These are phyloP conservation scores for Leptothorax acervorum DNA, from an alignment of 2,888 invertebrate species.

Conservation along the genomic window DNA sequence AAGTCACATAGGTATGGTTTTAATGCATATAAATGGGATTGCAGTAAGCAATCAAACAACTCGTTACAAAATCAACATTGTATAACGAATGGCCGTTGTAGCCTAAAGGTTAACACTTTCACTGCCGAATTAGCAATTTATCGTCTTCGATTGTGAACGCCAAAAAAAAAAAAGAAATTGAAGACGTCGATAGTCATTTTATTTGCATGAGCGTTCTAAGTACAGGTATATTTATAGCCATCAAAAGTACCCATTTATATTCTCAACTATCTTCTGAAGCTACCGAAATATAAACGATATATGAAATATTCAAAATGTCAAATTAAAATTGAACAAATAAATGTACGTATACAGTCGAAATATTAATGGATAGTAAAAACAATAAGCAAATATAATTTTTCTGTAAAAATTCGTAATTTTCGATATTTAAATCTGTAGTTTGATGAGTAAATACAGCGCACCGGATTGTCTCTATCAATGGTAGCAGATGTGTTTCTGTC, in stretches of 20 bases:
- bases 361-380: neutral
- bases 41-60: conserved; percentile 53
- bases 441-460: neutral
- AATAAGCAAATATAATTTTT: conserved; percentile 30
- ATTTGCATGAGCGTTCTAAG: neutral
- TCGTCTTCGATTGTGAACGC: neutral
- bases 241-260: neutral
- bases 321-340: neutral
- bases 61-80: conserved; percentile 1
- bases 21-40: conserved; percentile 49
- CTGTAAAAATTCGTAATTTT: neutral
- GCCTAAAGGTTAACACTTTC: conserved; percentile 24
- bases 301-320: neutral
- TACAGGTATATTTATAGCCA: neutral
- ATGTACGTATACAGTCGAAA: neutral
- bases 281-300: neutral
- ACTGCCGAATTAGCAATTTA: neutral
- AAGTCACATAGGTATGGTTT: conserved; percentile 19
- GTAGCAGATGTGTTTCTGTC: neutral
- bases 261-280: neutral
- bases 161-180: neutral
- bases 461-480: neutral
- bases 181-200: neutral
- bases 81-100: neutral
- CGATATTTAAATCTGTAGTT: conserved; percentile 24